A percentile compares a stretch with the other conserved stretches of the same genome.
Conservation (phyloP, 2,113 vertebrate genomes). For the Edolisoma coerulescens region DNA sequence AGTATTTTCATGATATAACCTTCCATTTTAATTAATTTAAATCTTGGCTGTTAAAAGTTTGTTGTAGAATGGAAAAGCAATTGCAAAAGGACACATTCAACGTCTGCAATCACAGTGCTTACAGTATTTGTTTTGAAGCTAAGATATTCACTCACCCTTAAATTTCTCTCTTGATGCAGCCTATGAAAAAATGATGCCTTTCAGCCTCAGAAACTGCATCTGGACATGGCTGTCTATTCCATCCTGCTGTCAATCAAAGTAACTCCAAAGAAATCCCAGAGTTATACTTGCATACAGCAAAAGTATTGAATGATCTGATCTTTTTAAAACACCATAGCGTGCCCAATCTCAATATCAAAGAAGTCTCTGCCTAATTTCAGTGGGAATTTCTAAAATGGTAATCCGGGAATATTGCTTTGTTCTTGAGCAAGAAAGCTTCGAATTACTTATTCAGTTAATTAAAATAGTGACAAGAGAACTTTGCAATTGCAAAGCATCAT, state of each 20-base stretch:
- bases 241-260: not conserved
- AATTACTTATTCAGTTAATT: not conserved
- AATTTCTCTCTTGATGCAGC: not conserved
- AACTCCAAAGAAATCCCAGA: not conserved
- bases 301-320: not conserved
- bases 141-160: not conserved
- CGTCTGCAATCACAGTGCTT: not conserved
- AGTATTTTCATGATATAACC: not conserved
- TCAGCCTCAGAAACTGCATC: not conserved
- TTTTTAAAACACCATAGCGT: fast-evolving
- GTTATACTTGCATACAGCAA: not conserved
- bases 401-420: not conserved
- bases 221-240: not conserved
- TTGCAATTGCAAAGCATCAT: not conserved
- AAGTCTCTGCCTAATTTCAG: not conserved
- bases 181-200: not conserved
- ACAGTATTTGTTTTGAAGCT: not conserved
- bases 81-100: not conserved
- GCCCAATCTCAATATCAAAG: not conserved
- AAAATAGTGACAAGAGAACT: not conserved
- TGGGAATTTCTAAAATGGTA: not conserved
- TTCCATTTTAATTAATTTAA: not conserved
- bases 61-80: not conserved
- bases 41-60: not conserved
- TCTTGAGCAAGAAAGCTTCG: not conserved